phyloP scores from a whole-genome alignment of 2,113 vertebrate genomes.

The Mohoua ochrocephala region DNA sequence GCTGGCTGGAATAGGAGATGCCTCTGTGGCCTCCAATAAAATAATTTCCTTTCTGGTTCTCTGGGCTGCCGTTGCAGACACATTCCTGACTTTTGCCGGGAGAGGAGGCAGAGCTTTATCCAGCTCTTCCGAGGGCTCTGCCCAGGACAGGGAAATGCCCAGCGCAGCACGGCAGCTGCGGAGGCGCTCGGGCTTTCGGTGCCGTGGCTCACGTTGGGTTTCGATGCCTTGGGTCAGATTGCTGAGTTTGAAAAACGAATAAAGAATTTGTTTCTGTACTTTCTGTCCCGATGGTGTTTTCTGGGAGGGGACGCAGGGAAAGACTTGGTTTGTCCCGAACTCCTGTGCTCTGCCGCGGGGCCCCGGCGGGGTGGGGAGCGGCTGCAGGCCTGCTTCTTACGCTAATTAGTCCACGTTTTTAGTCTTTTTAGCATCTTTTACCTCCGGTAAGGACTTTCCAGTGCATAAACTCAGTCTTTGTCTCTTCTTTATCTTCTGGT shows the following conservation, averaged over 20 bases:
- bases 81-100: background rate
- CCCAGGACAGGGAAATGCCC: background rate
- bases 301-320: background rate
- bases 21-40: background rate
- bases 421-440: background rate
- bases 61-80: background rate
- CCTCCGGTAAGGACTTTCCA: background rate
- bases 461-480: background rate
- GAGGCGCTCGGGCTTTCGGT: background rate
- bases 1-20: background rate
- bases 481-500: background rate
- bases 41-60: background rate
- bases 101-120: background rate
- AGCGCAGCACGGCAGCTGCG: background rate
- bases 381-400: background rate
- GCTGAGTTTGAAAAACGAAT: background rate
- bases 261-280: background rate
- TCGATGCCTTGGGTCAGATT: background rate
- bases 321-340: fast-evolving
- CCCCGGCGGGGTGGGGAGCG: fast-evolving
- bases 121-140: background rate
- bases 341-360: fast-evolving
- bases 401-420: background rate
- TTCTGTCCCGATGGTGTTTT: fast-evolving
- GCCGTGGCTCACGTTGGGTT: background rate